These are phyloP conservation scores for Philereme vetulata DNA, from an alignment of 2,888 invertebrate genomes.

Conservation along the genomic window DNA sequence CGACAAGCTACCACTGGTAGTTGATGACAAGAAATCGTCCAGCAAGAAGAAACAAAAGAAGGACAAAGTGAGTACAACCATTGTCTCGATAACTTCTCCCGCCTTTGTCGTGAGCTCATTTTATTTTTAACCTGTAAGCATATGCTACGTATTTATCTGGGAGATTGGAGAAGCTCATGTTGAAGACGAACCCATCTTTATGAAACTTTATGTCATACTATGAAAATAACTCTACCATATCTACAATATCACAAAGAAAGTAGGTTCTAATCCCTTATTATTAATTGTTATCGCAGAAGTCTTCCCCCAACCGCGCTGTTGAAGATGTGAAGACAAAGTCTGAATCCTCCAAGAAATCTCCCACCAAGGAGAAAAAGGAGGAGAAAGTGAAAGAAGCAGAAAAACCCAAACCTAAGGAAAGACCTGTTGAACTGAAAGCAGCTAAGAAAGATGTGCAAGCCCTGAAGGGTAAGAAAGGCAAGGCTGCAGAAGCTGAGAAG, in stretches of 20 bases:
- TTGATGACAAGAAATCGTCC: slow-evolving; percentile 87
- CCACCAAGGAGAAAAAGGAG: slow-evolving; percentile 82
- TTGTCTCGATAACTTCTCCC: slow-evolving; percentile 47
- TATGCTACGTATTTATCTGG: slow-evolving; percentile 61
- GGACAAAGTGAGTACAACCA: slow-evolving; percentile 85
- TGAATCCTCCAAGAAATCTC: slow-evolving; percentile 84
- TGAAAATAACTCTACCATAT: slow-evolving; percentile 2
- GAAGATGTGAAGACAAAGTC: slow-evolving; percentile 84
- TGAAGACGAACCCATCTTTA: slow-evolving; percentile 20
- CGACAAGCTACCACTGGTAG: slow-evolving; percentile 86
- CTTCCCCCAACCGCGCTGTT: slow-evolving; percentile 85
- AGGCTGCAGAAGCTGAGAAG: slow-evolving; percentile 84
- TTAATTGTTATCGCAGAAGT: slow-evolving; percentile 73
- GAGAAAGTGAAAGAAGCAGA: slow-evolving; percentile 80
- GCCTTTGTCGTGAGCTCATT: slow-evolving; percentile 67
- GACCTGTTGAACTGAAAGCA: slow-evolving; percentile 60
- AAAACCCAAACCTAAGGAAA: slow-evolving; percentile 77
- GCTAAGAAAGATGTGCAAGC: slow-evolving; percentile 70
- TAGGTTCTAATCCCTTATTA: neutral
- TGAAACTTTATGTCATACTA: slow-evolving; percentile 18
- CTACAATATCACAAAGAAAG: too few species aligned
- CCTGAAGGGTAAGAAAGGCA: slow-evolving; percentile 85
- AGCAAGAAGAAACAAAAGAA: slow-evolving; percentile 87
- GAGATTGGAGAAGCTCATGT: slow-evolving; percentile 40
- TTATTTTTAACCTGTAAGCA: slow-evolving; percentile 80